Conservation (phyloP, 2,113 vertebrate species). For the Gymnarchus niloticus region DNA sequence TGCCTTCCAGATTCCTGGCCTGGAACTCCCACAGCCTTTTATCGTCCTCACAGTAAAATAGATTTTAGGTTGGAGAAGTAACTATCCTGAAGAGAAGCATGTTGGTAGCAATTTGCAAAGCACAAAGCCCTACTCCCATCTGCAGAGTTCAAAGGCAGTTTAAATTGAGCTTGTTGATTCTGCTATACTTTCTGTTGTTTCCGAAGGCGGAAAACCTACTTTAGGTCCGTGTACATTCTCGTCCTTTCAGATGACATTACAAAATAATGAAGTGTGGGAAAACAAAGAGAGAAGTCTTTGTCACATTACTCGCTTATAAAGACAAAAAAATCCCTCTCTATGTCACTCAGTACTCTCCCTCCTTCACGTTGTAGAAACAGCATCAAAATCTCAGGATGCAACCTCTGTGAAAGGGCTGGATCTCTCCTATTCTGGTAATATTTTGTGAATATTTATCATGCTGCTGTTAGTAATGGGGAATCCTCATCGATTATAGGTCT, state of each 20-base stretch:
- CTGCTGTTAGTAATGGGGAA: slow-evolving; percentile 5
- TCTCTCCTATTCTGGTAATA: neutral
- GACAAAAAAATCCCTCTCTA: neutral
- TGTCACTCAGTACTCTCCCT: neutral
- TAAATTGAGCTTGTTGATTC: neutral
- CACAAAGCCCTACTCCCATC: neutral
- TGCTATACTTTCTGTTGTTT: neutral
- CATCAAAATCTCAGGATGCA: neutral
- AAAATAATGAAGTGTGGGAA: neutral
- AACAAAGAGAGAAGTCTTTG: neutral
- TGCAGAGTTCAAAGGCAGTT: neutral
- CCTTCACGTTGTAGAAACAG: neutral
- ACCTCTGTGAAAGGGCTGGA: neutral
- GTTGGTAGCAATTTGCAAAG: neutral
- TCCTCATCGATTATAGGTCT: slow-evolving; percentile 16
- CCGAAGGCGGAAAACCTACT: neutral
- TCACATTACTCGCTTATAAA: neutral
- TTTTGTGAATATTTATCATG: neutral
- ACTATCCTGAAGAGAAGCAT: neutral
- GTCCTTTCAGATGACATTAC: neutral
- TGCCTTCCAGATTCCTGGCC: neutral
- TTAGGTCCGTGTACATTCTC: neutral
- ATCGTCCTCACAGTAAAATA: neutral
- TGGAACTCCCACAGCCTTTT: neutral
- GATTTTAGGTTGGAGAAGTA: neutral